phyloP scores from a whole-genome alignment of 1,140 invertebrate genomes.

The Geopemphigus sp. region DNA sequence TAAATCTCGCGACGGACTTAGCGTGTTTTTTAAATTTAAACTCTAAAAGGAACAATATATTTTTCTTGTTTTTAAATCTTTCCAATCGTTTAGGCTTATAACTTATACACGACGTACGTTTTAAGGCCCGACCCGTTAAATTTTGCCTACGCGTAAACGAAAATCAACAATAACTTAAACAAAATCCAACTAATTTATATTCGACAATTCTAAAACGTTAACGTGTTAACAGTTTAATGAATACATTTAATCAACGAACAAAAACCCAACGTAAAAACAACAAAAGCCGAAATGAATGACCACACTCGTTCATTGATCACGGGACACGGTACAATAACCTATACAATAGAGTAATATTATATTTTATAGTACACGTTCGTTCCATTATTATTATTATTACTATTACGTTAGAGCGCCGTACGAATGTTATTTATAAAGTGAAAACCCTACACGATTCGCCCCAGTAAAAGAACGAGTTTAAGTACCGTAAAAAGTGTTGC shows the following conservation, averaged over 20 bases:
- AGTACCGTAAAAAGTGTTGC: too few species aligned
- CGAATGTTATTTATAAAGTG: background rate
- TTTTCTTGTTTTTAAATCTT: conserved; percentile 11
- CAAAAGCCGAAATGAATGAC: background rate
- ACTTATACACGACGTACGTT: too few species aligned
- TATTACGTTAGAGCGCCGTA: background rate
- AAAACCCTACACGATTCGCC: background rate
- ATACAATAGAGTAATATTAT: too few species aligned
- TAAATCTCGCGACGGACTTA: conserved; percentile 25
- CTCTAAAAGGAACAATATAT: conserved; percentile 46
- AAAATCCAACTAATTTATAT: conserved; percentile 23
- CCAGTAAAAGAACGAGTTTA: too few species aligned
- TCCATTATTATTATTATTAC: background rate
- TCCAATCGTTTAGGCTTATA: conserved; percentile 1
- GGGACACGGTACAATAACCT: too few species aligned
- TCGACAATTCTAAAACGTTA: conserved; percentile 1
- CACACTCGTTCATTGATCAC: too few species aligned
- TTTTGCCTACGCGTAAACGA: conserved; percentile 11
- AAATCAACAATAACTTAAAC: background rate
- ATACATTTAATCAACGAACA: conserved; percentile 5
- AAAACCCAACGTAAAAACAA: conserved; percentile 9
- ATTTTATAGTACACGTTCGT: too few species aligned
- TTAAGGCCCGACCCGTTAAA: background rate
- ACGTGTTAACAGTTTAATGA: background rate
- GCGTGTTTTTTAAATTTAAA: conserved; percentile 33